phyloP scores from a whole-genome alignment of 2,113 vertebrate genomes.

The Colistium nudipinnis region DNA sequence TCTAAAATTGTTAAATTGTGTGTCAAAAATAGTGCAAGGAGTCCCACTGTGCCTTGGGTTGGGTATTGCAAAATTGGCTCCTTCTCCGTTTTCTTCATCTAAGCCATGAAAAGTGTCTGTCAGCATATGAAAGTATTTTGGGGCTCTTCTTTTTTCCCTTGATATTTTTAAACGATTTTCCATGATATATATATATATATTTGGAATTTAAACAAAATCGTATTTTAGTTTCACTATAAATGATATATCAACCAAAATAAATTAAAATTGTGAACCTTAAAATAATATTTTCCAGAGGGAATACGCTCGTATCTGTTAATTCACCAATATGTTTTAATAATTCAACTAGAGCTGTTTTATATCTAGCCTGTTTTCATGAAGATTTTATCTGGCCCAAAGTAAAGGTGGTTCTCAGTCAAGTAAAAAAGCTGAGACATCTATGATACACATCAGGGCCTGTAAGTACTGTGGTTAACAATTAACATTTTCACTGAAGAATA shows the following conservation, averaged over 20 bases:
- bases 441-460: too few relatives aligned
- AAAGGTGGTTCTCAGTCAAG: neutral
- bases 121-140: slow-evolving; percentile 62
- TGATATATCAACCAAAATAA: too few relatives aligned
- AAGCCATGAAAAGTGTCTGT: slow-evolving; percentile 61
- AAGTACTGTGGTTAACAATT: neutral
- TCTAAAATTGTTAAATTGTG: slow-evolving; percentile 77
- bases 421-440: neutral
- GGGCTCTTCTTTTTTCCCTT: slow-evolving; percentile 37
- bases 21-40: slow-evolving; percentile 70
- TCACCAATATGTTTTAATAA: too few relatives aligned
- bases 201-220: too few relatives aligned
- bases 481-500: neutral
- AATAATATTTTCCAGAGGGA: too few relatives aligned
- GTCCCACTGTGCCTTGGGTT: slow-evolving; percentile 59
- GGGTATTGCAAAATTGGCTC: slow-evolving; percentile 65
- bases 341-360: too few relatives aligned
- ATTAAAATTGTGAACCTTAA: neutral
- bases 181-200: too few relatives aligned
- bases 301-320: too few relatives aligned
- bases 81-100: slow-evolving; percentile 75
- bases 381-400: neutral
- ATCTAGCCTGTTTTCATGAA: too few relatives aligned
- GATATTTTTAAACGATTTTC: too few relatives aligned
- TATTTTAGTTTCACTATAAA: too few relatives aligned